Base-by-base conservation (phyloP, 2,113 vertebrate genomes). In the Pagrus major region DNA sequence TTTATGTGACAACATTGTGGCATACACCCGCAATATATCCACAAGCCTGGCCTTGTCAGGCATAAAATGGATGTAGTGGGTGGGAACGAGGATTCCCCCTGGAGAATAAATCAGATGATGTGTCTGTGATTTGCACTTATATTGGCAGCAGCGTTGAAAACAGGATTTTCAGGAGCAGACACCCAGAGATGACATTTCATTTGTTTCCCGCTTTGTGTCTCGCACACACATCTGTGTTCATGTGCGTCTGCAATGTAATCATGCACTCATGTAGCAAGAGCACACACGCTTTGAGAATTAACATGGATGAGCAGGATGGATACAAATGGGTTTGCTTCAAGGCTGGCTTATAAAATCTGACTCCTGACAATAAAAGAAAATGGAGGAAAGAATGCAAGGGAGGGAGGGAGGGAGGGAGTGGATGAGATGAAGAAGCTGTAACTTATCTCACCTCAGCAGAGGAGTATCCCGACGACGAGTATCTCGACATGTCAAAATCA, bases 401-500 rank as follows among this genome's bases (percentile, higher is more conserved):
- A 52, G 67, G 14, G 31, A 63, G 27, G 0, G 4, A 58, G 18
- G 14, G 18, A 52, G 67, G 14, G 31, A 63, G 35, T n/a, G 27
- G 71, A 41, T 18, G 35, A 59, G n/a, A 25, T 41, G 15, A 64
- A 51, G 14, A 66, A 29, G 25, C 9, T 23, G 3, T 58, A 44
- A 59, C 33, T 70, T 23, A 80, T 93, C 97, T 98, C 95, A 99
- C 98, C 96, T 99, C 98, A 73, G 98, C 98, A 69, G 98, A 99
- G 71, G 98, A 99, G 90, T 99, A 99, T 92, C 98, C 98, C 1
- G 98, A 99, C 1, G 98, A 99, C 9, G 98, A 99, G 70, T 99
- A 99, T 96, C 97, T 97, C 78, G 98, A 99, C 97, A 99, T 97
- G 91, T 99, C 98, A 77, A 99, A 99, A 91, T 99, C 98, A 87